A percentile compares a stretch with the other conserved stretches of the same genome.
These are phyloP conservation scores for Agonopterix alstromeriana DNA, from an alignment of 2,888 invertebrate genomes.

Conservation along the genomic window DNA sequence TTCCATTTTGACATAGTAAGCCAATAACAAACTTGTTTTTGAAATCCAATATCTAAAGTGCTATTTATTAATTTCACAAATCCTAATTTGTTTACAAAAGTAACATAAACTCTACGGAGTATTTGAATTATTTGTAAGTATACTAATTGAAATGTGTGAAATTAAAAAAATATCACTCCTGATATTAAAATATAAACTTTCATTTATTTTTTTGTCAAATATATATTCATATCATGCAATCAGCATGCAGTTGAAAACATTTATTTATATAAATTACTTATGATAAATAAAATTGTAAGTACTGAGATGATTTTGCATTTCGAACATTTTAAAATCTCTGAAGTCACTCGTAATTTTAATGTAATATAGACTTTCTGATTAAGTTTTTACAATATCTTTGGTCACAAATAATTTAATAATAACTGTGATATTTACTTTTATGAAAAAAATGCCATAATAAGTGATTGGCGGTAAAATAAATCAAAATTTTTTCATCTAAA, in stretches of 20 bases:
- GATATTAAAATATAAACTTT: too few species aligned
- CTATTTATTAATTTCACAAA: too few species aligned
- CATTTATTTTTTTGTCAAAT: background rate
- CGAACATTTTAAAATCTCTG: slow-evolving; percentile 25
- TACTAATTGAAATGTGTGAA: too few species aligned
- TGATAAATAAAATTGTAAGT: slow-evolving; percentile 11
- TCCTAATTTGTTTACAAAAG: too few species aligned
- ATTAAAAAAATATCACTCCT: too few species aligned
- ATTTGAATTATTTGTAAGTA: too few species aligned
- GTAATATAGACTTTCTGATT: slow-evolving; percentile 23
- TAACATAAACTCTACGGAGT: too few species aligned
- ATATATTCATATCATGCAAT: slow-evolving; percentile 33
- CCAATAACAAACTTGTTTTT: background rate
- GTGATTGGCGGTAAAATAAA: slow-evolving; percentile 59
- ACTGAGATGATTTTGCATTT: slow-evolving; percentile 21
- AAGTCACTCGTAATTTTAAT: slow-evolving; percentile 39
- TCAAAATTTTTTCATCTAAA: slow-evolving; percentile 38
- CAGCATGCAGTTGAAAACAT: slow-evolving; percentile 23
- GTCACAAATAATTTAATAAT: slow-evolving; percentile 72
- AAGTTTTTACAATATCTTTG: slow-evolving; percentile 47
- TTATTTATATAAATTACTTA: background rate
- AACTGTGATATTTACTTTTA: slow-evolving; percentile 77
- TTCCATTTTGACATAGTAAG: background rate
- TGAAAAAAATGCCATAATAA: slow-evolving; percentile 47
- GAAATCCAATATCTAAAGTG: too few species aligned